A percentile compares a stretch with the other conserved stretches of the same genome.
Evolutionary conservation across 1,140 invertebrate species (phyloP).

Genomic region (Holotrichia oblita): DNA sequence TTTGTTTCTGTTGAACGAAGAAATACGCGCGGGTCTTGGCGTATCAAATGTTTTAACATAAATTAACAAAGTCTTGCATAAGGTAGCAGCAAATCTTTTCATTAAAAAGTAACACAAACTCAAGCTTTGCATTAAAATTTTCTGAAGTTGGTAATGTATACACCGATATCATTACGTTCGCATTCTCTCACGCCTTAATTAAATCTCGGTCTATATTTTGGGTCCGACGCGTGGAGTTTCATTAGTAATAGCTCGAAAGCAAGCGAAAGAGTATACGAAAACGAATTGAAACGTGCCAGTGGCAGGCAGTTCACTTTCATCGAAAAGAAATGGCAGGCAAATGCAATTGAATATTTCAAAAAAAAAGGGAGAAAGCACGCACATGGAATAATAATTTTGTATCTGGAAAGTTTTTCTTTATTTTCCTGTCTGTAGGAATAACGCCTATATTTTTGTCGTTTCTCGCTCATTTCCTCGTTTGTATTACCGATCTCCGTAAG

Average conservation of each 20-base stretch:
- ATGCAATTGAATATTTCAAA: background rate
- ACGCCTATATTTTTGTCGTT: background rate
- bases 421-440: background rate
- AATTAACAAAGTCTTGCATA: too few species aligned
- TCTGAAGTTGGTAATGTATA: conserved; percentile 2
- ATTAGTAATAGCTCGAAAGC: background rate
- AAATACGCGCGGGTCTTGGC: too few species aligned
- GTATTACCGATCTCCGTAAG: background rate
- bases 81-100: too few species aligned
- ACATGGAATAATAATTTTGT: background rate
- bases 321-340: background rate
- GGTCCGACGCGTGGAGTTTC: background rate
- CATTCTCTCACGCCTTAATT: conserved; percentile 19
- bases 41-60: too few species aligned
- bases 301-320: background rate
- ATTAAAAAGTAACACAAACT: too few species aligned
- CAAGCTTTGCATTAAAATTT: background rate
- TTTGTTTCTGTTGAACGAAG: too few species aligned
- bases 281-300: background rate
- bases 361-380: background rate
- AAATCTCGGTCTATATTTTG: conserved; percentile 13
- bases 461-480: background rate
- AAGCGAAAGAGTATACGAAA: background rate
- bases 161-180: conserved; percentile 38
- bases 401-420: conserved; percentile 13